A percentile compares a stretch with the other conserved stretches of the same genome.
Evolutionary conservation across 2,113 vertebrate species (phyloP).

Genomic region (Paraplagusia blochii): DNA sequence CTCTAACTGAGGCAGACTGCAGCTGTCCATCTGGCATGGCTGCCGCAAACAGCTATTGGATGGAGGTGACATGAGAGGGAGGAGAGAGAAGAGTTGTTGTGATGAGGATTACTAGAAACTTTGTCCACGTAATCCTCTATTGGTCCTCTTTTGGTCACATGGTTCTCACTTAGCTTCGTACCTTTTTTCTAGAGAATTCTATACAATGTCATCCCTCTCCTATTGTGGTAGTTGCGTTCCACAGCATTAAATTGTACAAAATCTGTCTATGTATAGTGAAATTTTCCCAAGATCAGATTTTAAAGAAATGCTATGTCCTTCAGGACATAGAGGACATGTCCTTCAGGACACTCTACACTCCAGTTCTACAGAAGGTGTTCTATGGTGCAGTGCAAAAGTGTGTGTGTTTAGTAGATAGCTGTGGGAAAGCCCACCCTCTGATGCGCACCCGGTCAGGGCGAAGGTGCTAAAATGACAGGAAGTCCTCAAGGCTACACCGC

Average conservation of each 20-base stretch:
- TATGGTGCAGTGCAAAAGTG: neutral
- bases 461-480: slow-evolving; percentile 74
- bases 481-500: slow-evolving; percentile 84
- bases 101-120: neutral
- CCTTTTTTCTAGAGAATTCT: no score
- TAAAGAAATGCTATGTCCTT: no score
- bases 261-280: no score
- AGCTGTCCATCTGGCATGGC: slow-evolving; percentile 69
- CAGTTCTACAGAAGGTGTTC: neutral
- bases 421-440: slow-evolving; percentile 73
- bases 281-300: no score
- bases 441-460: slow-evolving; percentile 77
- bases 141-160: no score
- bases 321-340: no score
- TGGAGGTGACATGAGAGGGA: slow-evolving; percentile 3
- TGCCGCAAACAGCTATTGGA: slow-evolving; percentile 70
- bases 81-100: neutral
- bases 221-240: no score
- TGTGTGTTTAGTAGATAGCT: slow-evolving; percentile 76
- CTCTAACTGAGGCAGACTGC: slow-evolving; percentile 64
- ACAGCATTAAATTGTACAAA: no score
- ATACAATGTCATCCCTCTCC: no score
- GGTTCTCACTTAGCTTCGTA: no score
- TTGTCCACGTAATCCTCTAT: no score
- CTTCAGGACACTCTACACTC: neutral